These are phyloP conservation scores for human (Homo sapiens) DNA, from an alignment of 2,113 vertebrate species.

Conservation along the genomic window GRCh38 chr1:40751501-40752000, in stretches of 20 bases:
- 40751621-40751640: not conserved
- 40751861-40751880: constrained; percentile 56
- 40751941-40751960: constrained; percentile 59
- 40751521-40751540: not conserved
- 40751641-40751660: not conserved
- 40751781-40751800: not conserved
- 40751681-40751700: constrained; percentile 43
- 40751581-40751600: not conserved
- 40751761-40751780: not conserved
- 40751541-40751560: not conserved
- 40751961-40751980: constrained; percentile 73
- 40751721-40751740: not conserved
- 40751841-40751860: not conserved
- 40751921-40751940: constrained; percentile 66
- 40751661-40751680: not conserved
- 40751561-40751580: not conserved
- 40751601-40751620: not conserved
- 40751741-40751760: not conserved
- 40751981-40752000: constrained; percentile 63
- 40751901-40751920: constrained; percentile 58
- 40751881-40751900: constrained; percentile 30
- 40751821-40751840: constrained; percentile 53
- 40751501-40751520: not conserved
- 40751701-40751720: not conserved
- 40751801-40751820: constrained; percentile 43